Evolutionary conservation across 2,797 vertebrate species (phyloP).

Genomic region (Artibeus jamaicensis): DNA sequence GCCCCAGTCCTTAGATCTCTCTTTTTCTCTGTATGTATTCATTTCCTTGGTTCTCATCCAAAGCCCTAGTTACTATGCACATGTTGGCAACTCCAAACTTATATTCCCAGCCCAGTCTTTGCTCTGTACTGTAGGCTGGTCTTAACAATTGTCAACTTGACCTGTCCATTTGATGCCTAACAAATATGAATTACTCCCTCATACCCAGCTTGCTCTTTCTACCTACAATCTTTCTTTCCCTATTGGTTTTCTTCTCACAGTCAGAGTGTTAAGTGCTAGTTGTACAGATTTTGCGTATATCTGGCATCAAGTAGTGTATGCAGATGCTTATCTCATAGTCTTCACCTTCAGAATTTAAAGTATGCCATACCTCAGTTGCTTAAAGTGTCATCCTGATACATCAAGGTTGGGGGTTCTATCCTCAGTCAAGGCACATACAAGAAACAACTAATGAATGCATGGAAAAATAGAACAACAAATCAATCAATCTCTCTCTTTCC

Average conservation of each 20-base stretch:
- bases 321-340: not conserved
- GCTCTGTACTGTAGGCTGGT: not conserved
- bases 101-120: not conserved
- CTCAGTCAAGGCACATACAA: not conserved
- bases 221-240: not conserved
- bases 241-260: not conserved
- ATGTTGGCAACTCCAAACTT: not conserved
- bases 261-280: not conserved
- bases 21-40: not conserved
- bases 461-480: not conserved
- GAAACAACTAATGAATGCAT: not conserved
- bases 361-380: not conserved
- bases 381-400: not conserved
- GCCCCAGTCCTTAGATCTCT: not conserved
- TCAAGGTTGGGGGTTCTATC: not conserved
- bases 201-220: not conserved
- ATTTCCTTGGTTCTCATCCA: not conserved
- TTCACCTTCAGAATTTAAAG: not conserved
- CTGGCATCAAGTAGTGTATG: accelerated
- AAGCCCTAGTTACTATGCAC: not conserved
- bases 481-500: not conserved
- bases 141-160: not conserved
- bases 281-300: not conserved
- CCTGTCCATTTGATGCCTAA: not conserved
- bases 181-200: not conserved